Conservation (phyloP, 53 echinoderm and acorn worm species). For the Paelopatides confundens region DNA sequence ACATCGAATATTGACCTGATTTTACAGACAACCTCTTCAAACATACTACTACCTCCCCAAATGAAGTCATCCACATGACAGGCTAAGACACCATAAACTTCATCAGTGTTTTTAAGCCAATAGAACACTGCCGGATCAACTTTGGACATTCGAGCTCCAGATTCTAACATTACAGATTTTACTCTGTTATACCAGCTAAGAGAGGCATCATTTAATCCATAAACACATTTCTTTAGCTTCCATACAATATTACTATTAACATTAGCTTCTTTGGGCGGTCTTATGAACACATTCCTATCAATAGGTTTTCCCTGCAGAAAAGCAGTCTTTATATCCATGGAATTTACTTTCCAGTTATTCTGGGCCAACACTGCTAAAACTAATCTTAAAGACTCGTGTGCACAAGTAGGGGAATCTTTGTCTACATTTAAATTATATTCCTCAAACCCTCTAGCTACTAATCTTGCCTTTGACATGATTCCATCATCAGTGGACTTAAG, state of each 20-base stretch:
- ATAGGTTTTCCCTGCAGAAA: slow-evolving; percentile 15
- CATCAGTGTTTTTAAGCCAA: background rate
- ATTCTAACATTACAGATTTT: slow-evolving; percentile 31
- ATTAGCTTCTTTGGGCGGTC: slow-evolving; percentile 38
- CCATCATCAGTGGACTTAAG: slow-evolving; percentile 30
- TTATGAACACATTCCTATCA: slow-evolving; percentile 25
- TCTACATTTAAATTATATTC: slow-evolving; percentile 21
- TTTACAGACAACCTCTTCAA: background rate
- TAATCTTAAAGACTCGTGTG: slow-evolving; percentile 27
- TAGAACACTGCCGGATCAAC: slow-evolving; percentile 43
- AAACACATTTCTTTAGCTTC: slow-evolving; percentile 36
- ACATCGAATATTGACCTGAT: slow-evolving; percentile 35
- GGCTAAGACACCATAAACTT: slow-evolving; percentile 25
- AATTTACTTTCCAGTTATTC: slow-evolving; percentile 22
- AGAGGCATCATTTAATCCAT: slow-evolving; percentile 43
- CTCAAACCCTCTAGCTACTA: slow-evolving; percentile 46
- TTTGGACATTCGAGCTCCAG: slow-evolving; percentile 36
- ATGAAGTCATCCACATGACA: slow-evolving; percentile 55
- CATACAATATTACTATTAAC: background rate
- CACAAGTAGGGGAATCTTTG: slow-evolving; percentile 41
- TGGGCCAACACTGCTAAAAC: slow-evolving; percentile 25
- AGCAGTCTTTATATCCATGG: slow-evolving; percentile 28
- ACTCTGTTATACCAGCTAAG: slow-evolving; percentile 33
- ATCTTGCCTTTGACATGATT: slow-evolving; percentile 28
- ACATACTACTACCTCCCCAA: slow-evolving; percentile 36